A percentile compares a stretch with the other conserved stretches of the same genome.
These are phyloP conservation scores for Nerophis lumbriciformis DNA, from an alignment of 2,113 vertebrate genomes.

Conservation along the genomic window DNA sequence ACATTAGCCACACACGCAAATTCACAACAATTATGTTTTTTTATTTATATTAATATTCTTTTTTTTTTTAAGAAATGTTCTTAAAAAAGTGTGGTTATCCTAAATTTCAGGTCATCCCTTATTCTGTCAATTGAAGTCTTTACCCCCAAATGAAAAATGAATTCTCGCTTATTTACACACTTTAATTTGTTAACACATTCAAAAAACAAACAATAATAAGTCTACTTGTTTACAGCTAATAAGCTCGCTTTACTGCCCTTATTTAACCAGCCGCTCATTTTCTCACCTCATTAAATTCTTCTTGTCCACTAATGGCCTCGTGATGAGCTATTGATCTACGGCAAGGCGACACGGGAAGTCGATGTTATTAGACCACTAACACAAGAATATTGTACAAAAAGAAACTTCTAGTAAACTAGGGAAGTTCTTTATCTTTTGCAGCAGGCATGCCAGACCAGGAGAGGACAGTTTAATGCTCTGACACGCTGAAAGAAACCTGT, in stretches of 20 bases:
- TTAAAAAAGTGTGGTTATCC: no score
- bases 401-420: neutral
- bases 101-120: no score
- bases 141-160: no score
- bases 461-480: neutral
- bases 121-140: no score
- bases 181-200: slow-evolving; percentile 21
- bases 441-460: neutral
- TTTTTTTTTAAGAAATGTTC: no score
- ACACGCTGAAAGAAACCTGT: no score
- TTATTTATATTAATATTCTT: no score
- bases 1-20: no score
- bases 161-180: no score
- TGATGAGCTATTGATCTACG: slow-evolving; percentile 70
- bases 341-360: slow-evolving; percentile 38
- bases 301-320: slow-evolving; percentile 64
- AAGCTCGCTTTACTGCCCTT: slow-evolving; percentile 25
- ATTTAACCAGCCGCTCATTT: slow-evolving; percentile 57
- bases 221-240: slow-evolving; percentile 20
- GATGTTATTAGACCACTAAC: slow-evolving; percentile 4
- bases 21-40: no score
- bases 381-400: slow-evolving; percentile 6
- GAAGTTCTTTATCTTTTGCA: no score
- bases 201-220: slow-evolving; percentile 28
- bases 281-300: slow-evolving; percentile 60